Percentiles rank a stretch among this genome's conserved stretches.
phyloP scores from a whole-genome alignment of 2,797 vertebrate species.

The Sebastes kiyomatsui region DNA sequence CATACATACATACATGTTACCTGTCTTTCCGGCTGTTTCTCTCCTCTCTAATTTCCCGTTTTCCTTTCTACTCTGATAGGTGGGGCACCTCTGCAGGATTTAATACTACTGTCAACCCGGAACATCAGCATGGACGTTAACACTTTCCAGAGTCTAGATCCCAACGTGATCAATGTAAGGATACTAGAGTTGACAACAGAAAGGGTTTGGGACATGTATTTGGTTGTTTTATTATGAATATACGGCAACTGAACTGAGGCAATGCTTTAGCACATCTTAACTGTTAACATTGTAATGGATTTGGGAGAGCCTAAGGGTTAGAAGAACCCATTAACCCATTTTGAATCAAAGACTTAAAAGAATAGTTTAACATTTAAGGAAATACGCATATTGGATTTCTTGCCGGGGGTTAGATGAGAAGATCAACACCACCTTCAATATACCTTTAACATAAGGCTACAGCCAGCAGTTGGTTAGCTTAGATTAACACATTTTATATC shows the following conservation, averaged over 20 bases:
- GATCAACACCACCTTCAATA: neutral
- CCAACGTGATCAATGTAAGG: conserved; percentile 62
- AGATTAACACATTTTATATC: too few relatives aligned
- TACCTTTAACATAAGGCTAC: too few relatives aligned
- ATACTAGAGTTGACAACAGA: neutral
- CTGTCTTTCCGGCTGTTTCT: neutral
- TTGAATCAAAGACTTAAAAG: neutral
- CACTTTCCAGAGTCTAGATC: conserved; percentile 60
- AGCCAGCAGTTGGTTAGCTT: too few relatives aligned
- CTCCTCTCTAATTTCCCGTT: neutral
- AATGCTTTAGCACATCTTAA: neutral
- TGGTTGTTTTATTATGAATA: neutral
- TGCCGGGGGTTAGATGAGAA: neutral
- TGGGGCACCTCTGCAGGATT: conserved; percentile 61
- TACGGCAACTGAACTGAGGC: neutral
- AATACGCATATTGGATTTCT: neutral
- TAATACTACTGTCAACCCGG: conserved; percentile 48
- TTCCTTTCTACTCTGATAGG: conserved; percentile 34
- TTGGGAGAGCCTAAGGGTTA: neutral
- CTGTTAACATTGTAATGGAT: neutral
- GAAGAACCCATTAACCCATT: neutral
- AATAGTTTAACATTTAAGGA: neutral
- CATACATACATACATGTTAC: neutral
- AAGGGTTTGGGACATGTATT: neutral
- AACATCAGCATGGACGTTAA: conserved; percentile 67